Evolutionary conservation across 2,888 invertebrate genomes (phyloP).

Genomic region (Volucella bombylans): DNA sequence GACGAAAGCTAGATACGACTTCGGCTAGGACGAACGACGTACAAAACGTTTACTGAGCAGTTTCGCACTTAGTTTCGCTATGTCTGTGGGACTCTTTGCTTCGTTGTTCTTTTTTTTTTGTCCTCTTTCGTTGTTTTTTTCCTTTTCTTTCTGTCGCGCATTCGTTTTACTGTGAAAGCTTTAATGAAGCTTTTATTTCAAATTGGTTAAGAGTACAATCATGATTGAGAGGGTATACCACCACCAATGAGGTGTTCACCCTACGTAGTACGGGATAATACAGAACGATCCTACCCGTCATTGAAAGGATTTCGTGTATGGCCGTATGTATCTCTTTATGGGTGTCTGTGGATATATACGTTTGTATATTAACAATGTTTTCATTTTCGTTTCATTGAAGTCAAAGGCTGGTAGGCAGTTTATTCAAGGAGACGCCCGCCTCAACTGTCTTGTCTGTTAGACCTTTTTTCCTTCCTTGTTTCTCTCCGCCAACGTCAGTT

Average conservation of each 20-base stretch:
- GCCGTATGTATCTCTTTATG: constrained; percentile 5
- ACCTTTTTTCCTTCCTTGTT: constrained; percentile 29
- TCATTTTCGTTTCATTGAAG: constrained; percentile 70
- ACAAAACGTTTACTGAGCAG: constrained; percentile 51
- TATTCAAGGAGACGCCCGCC: constrained; percentile 29
- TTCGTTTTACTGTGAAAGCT: constrained; percentile 66
- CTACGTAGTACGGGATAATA: constrained; percentile 30
- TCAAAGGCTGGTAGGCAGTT: constrained; percentile 9
- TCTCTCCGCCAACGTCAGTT: constrained; percentile 58
- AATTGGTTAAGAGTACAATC: constrained; percentile 68
- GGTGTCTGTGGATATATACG: constrained; percentile 1
- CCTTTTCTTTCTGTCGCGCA: constrained; percentile 11
- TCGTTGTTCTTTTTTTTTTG: neutral
- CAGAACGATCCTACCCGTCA: constrained; percentile 33
- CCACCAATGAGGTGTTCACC: neutral
- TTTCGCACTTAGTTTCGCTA: constrained; percentile 67
- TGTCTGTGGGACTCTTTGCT: constrained; percentile 9
- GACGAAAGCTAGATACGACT: neutral
- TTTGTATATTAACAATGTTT: constrained; percentile 63
- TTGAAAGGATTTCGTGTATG: constrained; percentile 3
- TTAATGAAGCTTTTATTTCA: constrained; percentile 72
- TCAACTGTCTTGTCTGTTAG: constrained; percentile 39
- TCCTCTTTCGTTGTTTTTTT: neutral
- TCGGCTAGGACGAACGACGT: constrained; percentile 16
- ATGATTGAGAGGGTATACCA: constrained; percentile 3